Percentiles rank a stretch among this genome's conserved stretches.
phyloP scores from a whole-genome alignment of 2,888 invertebrate genomes.

The Drosophila kuntzei region DNA sequence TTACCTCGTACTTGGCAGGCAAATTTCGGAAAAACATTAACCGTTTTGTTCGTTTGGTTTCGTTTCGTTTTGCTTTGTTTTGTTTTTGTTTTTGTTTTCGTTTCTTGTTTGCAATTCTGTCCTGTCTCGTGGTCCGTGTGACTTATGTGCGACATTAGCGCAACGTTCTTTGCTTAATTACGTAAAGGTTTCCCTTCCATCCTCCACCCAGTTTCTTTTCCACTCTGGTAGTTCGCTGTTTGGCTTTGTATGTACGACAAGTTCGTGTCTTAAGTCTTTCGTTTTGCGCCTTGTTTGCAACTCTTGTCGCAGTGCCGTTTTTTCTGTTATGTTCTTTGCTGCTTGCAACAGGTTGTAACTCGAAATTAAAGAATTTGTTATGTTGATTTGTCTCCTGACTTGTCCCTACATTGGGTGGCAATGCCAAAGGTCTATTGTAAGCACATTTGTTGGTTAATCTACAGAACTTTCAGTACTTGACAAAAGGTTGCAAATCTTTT shows the following conservation, averaged over 20 bases:
- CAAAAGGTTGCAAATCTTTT: background rate
- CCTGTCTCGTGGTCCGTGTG: constrained; percentile 60
- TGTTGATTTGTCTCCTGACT: constrained; percentile 63
- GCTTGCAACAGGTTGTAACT: constrained; percentile 75
- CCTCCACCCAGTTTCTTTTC: constrained; percentile 23
- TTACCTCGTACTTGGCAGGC: constrained; percentile 60
- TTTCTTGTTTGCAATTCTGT: constrained; percentile 38
- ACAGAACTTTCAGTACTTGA: background rate
- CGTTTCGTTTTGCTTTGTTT: constrained; percentile 19
- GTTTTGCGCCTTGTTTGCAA: constrained; percentile 68
- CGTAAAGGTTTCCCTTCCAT: constrained; percentile 56
- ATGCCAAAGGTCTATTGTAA: constrained; percentile 20
- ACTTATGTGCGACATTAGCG: constrained; percentile 81
- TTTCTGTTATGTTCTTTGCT: constrained; percentile 38
- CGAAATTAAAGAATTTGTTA: constrained; percentile 75
- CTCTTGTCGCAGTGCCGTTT: constrained; percentile 52
- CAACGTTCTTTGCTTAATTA: constrained; percentile 80
- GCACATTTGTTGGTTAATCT: background rate
- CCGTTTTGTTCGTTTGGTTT: constrained; percentile 67
- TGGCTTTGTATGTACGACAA: constrained; percentile 72
- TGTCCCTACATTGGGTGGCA: constrained; percentile 38
- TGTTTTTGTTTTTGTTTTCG: constrained; percentile 17
- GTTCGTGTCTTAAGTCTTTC: constrained; percentile 83
- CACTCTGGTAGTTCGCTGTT: constrained; percentile 34
- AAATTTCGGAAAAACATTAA: constrained; percentile 77